Evolutionary conservation across 2,888 invertebrate species (phyloP).

Genomic region (Conops quadrifasciatus): DNA sequence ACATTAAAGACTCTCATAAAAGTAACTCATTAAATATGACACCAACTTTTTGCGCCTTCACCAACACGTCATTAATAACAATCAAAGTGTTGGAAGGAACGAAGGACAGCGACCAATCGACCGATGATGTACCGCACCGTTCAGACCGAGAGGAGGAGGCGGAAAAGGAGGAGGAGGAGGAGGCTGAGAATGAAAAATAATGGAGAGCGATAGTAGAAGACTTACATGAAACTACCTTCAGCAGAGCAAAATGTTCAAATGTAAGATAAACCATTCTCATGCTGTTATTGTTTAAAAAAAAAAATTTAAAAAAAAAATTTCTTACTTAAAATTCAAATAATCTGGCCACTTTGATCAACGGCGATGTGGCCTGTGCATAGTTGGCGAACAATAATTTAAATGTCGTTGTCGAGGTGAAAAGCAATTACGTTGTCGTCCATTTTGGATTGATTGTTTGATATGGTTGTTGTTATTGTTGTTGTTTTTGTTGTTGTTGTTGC

Average conservation of each 20-base stretch:
- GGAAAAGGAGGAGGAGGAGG: neutral
- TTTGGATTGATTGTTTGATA: too few relatives aligned
- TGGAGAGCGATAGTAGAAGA: too few relatives aligned
- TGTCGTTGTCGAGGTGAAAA: constrained; percentile 31
- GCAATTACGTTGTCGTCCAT: constrained; percentile 29
- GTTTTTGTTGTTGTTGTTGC: neutral
- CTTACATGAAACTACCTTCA: too few relatives aligned
- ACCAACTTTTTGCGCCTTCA: neutral
- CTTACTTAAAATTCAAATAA: too few relatives aligned
- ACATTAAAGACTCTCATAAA: neutral
- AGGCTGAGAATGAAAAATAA: too few relatives aligned
- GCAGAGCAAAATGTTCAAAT: neutral
- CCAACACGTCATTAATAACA: constrained; percentile 17
- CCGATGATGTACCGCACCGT: neutral
- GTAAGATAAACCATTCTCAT: neutral
- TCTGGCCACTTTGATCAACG: constrained; percentile 14
- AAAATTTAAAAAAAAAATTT: constrained; percentile 1
- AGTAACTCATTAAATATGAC: constrained; percentile 19
- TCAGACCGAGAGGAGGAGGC: neutral
- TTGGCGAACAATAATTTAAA: constrained; percentile 34
- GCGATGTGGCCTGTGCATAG: constrained; percentile 24
- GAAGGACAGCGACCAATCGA: neutral
- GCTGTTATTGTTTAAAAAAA: neutral
- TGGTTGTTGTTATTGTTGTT: neutral
- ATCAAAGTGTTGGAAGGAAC: constrained; percentile 8